Percentiles rank a stretch among this genome's conserved stretches.
phyloP scores from a whole-genome alignment of 2,113 vertebrate genomes.

The Alligator sinensis region DNA sequence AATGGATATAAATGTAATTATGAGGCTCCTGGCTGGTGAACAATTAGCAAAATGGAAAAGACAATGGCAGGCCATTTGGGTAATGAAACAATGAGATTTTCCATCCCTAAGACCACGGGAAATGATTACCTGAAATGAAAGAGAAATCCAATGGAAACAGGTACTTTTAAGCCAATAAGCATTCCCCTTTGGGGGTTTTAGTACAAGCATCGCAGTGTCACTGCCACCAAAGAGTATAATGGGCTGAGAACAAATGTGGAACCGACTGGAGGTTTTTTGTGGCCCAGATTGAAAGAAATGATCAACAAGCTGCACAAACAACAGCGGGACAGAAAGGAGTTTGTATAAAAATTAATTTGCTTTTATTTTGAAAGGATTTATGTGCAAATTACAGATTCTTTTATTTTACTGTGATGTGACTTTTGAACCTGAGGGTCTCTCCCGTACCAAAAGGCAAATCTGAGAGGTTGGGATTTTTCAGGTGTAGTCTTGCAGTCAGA shows the following conservation, averaged over 20 bases:
- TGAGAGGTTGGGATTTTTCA: conserved; percentile 3
- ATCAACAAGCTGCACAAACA: not conserved
- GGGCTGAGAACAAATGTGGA: conserved; percentile 35
- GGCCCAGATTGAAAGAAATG: not conserved
- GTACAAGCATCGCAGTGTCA: conserved; percentile 59
- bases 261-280: conserved; percentile 41
- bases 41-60: not conserved
- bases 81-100: conserved; percentile 26
- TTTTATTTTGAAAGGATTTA: no score
- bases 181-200: conserved; percentile 23
- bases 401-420: not conserved
- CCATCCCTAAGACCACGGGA: not conserved
- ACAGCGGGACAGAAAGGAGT: conserved; percentile 33
- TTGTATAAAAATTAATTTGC: not conserved
- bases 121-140: not conserved
- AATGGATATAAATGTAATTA: conserved; percentile 55
- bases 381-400: rapidly evolving
- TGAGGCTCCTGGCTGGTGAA: not conserved
- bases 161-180: not conserved
- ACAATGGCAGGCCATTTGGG: not conserved
- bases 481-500: not conserved
- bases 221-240: conserved; percentile 32
- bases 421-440: not conserved
- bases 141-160: not conserved
- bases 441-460: not conserved